Base-by-base conservation (phyloP, 2,888 invertebrate species). In the Volucella zonaria region DNA sequence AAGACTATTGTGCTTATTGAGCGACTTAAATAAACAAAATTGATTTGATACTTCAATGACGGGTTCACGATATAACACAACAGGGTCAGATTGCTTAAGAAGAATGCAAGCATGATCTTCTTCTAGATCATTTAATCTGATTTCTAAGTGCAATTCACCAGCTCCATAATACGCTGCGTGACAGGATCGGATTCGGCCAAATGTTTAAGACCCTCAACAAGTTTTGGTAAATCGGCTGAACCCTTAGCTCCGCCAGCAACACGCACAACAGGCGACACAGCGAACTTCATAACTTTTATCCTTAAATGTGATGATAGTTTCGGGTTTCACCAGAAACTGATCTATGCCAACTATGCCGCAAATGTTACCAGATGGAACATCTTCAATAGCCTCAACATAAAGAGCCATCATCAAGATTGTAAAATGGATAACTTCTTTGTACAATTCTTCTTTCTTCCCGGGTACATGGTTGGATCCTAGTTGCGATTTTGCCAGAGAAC, bases 321-420 rank as follows among this genome's bases (percentile, higher is more conserved):
- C 99, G 87, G 99, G 99, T 93, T 99, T 99, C 80, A 99, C 97
- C 91, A 99, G 94, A 94, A 97, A 99, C 93, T 99, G 99, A 94
- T 99, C 99, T 66, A 99, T 99, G 91, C 99, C 99, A 88, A 99
- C 99, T 90, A 99, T 82, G 99, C 99, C 87, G 99, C 99, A 93
- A 18, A 18, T n/a, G n/a, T n/a, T n/a, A n/a, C n/a, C n/a, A n/a
- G n/a, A n/a, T n/a, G n/a, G n/a, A n/a, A n/a, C n/a, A n/a, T 99
- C 99, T 93, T 99, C 99, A 90, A 99, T 99, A 87, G 99, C 98
- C 93, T 99, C 99, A 82, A 97, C 97, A 91, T 99, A 99, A 93
- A 99, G 97, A 87, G 99, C 99, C 99, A 99, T 99, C 99, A 99
- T 99, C 90, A 99, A 95, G 92, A 99, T 98, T 83, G 99, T 99